phyloP scores from a whole-genome alignment of 1,140 invertebrate species.

The Tetraneura akinire region DNA sequence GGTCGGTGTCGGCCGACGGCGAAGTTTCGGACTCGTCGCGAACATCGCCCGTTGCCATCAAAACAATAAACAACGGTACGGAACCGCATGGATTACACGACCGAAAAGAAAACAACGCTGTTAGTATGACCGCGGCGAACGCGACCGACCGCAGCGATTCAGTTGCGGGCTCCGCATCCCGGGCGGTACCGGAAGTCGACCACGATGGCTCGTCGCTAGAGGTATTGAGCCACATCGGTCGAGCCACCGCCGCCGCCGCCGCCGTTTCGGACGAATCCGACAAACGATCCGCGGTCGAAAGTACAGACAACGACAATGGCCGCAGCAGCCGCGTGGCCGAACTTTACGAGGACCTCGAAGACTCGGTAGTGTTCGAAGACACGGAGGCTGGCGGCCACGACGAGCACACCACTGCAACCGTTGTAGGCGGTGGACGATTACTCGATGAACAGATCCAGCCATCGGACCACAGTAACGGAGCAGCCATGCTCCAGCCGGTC shows the following conservation, averaged over 20 bases:
- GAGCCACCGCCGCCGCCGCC: neutral
- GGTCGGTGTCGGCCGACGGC: too few species aligned
- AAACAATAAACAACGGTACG: too few species aligned
- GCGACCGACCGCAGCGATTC: neutral
- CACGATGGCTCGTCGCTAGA: too few species aligned
- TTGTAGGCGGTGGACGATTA: neutral
- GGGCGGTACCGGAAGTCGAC: too few species aligned
- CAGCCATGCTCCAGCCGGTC: neutral
- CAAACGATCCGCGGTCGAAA: neutral
- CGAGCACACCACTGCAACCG: neutral
- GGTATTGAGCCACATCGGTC: too few species aligned
- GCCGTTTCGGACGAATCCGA: neutral
- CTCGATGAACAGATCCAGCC: neutral
- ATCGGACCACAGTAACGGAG: neutral
- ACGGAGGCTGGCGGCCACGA: neutral
- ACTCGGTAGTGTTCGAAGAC: constrained; percentile 34
- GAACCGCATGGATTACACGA: too few species aligned
- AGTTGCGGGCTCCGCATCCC: neutral
- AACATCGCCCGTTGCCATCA: too few species aligned
- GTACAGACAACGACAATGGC: neutral
- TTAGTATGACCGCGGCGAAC: too few species aligned
- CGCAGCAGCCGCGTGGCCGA: neutral
- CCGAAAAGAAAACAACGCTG: too few species aligned
- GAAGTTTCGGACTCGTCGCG: too few species aligned
- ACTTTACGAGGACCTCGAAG: constrained; percentile 15